These are phyloP conservation scores for Protodeltote pygarga DNA, from an alignment of 2,888 invertebrate species.

Conservation along the genomic window DNA sequence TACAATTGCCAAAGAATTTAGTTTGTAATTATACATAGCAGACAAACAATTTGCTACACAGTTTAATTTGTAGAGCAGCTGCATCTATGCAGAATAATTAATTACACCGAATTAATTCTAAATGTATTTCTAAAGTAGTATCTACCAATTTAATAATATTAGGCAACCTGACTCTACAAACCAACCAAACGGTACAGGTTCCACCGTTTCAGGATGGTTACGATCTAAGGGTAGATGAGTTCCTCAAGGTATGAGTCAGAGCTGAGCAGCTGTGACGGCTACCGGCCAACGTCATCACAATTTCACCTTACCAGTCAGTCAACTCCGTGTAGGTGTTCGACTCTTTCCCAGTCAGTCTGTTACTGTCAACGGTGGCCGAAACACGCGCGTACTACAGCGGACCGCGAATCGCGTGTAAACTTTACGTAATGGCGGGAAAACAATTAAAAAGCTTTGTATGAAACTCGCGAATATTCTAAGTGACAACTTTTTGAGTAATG, in stretches of 20 bases:
- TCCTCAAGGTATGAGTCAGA: slow-evolving; percentile 34
- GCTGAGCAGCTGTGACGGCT: slow-evolving; percentile 33
- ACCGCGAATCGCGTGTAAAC: slow-evolving; percentile 70
- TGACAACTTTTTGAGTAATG: slow-evolving; percentile 31
- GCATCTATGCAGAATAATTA: no score
- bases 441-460: slow-evolving; percentile 26
- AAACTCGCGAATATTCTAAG: slow-evolving; percentile 17
- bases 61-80: no score
- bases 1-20: neutral
- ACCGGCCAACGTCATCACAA: slow-evolving; percentile 51
- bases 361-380: slow-evolving; percentile 57
- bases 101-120: no score
- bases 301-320: slow-evolving; percentile 53
- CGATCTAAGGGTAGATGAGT: slow-evolving; percentile 5
- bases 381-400: slow-evolving; percentile 52
- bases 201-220: no score
- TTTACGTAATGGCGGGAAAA: slow-evolving; percentile 78
- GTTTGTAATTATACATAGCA: slow-evolving; percentile 1
- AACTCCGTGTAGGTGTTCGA: slow-evolving; percentile 38
- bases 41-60: no score
- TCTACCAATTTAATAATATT: no score
- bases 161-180: no score
- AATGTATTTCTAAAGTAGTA: no score
- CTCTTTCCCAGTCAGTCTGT: slow-evolving; percentile 59
- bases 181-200: no score